Evolutionary conservation across 2,113 vertebrate genomes (phyloP).

Genomic region (Etheostoma cragini): DNA sequence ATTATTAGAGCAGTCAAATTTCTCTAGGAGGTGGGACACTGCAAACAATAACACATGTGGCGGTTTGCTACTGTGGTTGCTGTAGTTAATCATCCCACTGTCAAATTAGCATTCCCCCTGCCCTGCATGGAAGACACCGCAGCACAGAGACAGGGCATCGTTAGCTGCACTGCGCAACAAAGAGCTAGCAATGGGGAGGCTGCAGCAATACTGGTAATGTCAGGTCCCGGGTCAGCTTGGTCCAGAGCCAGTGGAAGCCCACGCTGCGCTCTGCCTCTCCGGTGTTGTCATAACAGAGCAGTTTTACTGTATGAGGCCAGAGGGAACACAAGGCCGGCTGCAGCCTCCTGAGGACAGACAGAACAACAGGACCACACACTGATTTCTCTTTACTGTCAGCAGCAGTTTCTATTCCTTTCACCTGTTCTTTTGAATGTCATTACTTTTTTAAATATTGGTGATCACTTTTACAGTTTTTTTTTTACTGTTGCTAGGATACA

Average conservation of each 20-base stretch:
- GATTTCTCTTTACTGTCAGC: slow-evolving; percentile 57
- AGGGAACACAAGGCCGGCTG: slow-evolving; percentile 43
- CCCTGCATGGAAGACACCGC: slow-evolving; percentile 52
- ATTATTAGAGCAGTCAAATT: slow-evolving; percentile 67
- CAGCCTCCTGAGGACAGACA: slow-evolving; percentile 49
- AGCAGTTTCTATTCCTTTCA: slow-evolving; percentile 2
- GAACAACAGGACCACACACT: slow-evolving; percentile 63
- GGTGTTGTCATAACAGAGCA: slow-evolving; percentile 64
- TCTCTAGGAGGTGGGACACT: slow-evolving; percentile 60
- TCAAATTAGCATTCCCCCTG: slow-evolving; percentile 73
- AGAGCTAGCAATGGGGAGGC: slow-evolving; percentile 64
- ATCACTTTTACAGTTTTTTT: no score
- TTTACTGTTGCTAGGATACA: no score
- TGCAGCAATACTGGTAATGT: slow-evolving; percentile 70
- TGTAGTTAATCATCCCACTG: slow-evolving; percentile 80
- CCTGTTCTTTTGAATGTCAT: neutral
- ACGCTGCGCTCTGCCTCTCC: slow-evolving; percentile 61
- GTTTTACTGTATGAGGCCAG: slow-evolving; percentile 64
- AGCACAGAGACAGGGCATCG: slow-evolving; percentile 56
- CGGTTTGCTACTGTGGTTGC: slow-evolving; percentile 55
- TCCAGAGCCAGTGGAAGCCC: slow-evolving; percentile 68
- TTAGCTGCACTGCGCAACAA: slow-evolving; percentile 64
- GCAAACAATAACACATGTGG: slow-evolving; percentile 69
- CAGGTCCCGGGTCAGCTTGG: slow-evolving; percentile 75
- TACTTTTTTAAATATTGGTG: no score